phyloP scores from a whole-genome alignment of 2,113 vertebrate species.

The Calidris pugnax region DNA sequence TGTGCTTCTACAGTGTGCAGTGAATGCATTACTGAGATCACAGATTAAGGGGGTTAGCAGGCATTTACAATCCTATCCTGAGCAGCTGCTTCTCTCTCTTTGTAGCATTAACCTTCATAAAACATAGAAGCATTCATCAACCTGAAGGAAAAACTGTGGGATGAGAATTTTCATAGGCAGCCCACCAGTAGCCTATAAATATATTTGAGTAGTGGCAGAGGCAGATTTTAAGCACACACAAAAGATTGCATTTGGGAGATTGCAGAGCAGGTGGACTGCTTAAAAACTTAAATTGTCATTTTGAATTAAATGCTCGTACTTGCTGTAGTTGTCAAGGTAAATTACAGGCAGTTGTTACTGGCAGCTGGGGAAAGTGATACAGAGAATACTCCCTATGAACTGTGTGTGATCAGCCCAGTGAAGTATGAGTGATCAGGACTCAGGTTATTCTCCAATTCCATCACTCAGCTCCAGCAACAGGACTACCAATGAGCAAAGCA shows the following conservation, averaged over 20 bases:
- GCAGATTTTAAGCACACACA: constrained; percentile 48
- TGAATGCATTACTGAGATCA: background rate
- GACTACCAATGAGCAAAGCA: background rate
- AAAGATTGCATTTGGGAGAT: constrained; percentile 37
- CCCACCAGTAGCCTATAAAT: constrained; percentile 65
- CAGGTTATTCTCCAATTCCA: background rate
- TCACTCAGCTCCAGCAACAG: background rate
- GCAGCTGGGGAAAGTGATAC: background rate
- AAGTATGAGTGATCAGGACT: background rate
- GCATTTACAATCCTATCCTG: constrained; percentile 7
- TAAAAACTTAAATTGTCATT: constrained; percentile 32
- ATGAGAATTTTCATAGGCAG: constrained; percentile 60
- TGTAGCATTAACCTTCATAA: constrained; percentile 41
- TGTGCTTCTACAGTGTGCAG: background rate
- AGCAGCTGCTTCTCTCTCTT: constrained; percentile 9
- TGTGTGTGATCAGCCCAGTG: background rate
- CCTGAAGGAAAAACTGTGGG: constrained; percentile 49
- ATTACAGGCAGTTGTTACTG: background rate
- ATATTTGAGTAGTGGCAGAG: constrained; percentile 53
- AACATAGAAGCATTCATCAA: constrained; percentile 37
- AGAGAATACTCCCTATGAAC: background rate
- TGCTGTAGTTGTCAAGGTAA: constrained; percentile 2
- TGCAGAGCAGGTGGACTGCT: constrained; percentile 17
- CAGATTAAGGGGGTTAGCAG: background rate
- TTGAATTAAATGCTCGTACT: background rate